Percentiles rank a stretch among this genome's conserved stretches.
Evolutionary conservation across 1,140 invertebrate genomes (phyloP).

Genomic region (Drosophila ogumai): DNA sequence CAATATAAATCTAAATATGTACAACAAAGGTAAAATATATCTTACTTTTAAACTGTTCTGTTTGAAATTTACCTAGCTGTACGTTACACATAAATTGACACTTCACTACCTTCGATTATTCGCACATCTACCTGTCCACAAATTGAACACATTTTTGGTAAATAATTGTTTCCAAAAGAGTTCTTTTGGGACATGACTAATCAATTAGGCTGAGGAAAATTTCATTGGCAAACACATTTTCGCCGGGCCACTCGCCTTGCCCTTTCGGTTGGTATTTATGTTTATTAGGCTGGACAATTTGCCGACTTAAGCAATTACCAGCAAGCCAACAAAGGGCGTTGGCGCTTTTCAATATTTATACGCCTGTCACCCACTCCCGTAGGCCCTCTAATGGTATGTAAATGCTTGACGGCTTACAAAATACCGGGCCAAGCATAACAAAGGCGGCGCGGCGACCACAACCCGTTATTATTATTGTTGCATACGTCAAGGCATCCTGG

Average conservation of each 20-base stretch:
- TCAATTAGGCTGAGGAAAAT: conserved; percentile 9
- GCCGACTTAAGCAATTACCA: conserved; percentile 68
- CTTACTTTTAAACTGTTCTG: too few species aligned
- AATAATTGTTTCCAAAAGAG: neutral
- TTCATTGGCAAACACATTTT: conserved; percentile 21
- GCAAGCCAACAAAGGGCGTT: conserved; percentile 52
- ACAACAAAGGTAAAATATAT: too few species aligned
- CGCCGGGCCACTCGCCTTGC: neutral
- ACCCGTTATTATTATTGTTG: conserved; percentile 68
- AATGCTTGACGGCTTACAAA: conserved; percentile 64
- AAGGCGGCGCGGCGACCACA: conserved; percentile 47
- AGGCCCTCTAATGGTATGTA: conserved; percentile 58
- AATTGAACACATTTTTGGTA: neutral
- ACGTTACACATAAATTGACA: neutral
- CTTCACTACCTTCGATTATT: neutral
- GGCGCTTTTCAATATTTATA: conserved; percentile 67
- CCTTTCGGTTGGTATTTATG: conserved; percentile 46
- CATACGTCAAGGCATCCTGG: conserved; percentile 55
- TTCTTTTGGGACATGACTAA: neutral
- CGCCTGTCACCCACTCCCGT: conserved; percentile 27
- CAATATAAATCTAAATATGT: too few species aligned
- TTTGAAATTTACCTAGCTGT: neutral
- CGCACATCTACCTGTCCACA: neutral
- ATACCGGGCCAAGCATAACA: conserved; percentile 43
- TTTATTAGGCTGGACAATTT: conserved; percentile 63